A percentile compares a stretch with the other conserved stretches of the same genome.
Conservation (phyloP, 2,888 invertebrate genomes). For the Nasonovia ribisnigri region DNA sequence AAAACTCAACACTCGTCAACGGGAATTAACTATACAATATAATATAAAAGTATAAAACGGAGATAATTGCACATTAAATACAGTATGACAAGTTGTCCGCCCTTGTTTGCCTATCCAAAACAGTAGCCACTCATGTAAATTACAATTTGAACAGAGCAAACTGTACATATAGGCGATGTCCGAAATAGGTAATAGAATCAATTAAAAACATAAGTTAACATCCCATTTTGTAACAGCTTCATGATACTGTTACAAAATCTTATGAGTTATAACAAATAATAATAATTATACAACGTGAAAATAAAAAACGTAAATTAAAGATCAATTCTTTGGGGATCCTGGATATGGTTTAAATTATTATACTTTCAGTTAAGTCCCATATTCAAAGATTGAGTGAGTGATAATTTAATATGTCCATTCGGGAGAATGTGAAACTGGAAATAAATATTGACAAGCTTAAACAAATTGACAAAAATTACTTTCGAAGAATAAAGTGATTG, state of each 20-base stretch:
- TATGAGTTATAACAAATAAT: not conserved
- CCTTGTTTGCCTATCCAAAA: not conserved
- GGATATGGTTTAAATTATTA: not conserved
- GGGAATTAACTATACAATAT: not conserved
- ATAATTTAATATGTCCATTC: not conserved
- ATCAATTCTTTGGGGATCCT: not conserved
- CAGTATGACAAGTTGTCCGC: not conserved
- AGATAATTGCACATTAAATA: not conserved
- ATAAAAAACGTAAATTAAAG: conserved; percentile 1
- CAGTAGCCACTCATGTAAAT: not conserved
- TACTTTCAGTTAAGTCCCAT: not conserved
- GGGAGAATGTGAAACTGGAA: not conserved
- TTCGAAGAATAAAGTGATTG: not conserved
- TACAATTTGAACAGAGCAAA: not conserved
- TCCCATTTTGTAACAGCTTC: not conserved
- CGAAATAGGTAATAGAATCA: not conserved
- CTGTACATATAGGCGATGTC: not conserved
- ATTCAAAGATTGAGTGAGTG: not conserved
- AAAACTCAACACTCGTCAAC: not conserved
- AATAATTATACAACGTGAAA: not conserved
- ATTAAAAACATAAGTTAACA: not conserved
- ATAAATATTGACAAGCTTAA: conserved; percentile 23
- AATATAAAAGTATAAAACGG: not conserved
- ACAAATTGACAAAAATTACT: conserved; percentile 34
- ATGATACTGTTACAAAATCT: not conserved